These are phyloP conservation scores for Neoarius graeffei DNA, from an alignment of 2,113 vertebrate species.

Conservation along the genomic window DNA sequence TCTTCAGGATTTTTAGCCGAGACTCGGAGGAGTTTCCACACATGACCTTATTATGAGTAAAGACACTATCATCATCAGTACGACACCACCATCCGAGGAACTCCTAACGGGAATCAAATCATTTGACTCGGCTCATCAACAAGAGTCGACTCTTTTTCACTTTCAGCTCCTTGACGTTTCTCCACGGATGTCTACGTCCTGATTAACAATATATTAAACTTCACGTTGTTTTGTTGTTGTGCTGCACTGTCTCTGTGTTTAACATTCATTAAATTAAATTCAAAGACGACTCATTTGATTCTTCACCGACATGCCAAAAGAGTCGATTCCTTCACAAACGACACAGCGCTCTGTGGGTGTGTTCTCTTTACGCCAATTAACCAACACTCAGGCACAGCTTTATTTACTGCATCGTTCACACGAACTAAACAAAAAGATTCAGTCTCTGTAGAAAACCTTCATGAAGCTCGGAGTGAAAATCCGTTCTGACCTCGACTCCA, in stretches of 20 bases:
- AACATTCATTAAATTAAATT: background rate
- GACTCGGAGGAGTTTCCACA: background rate
- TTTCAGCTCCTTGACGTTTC: background rate
- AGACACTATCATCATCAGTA: background rate
- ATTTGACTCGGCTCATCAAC: background rate
- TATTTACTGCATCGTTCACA: too few species aligned
- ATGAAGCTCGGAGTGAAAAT: too few species aligned
- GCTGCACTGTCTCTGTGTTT: background rate
- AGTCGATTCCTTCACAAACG: background rate
- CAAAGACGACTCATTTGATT: background rate
- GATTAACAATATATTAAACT: background rate
- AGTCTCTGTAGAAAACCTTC: background rate
- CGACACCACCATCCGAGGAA: background rate
- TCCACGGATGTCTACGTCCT: background rate
- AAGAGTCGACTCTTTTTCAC: background rate
- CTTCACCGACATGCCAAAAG: background rate
- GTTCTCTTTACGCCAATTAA: background rate
- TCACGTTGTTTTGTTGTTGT: background rate
- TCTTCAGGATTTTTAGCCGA: background rate
- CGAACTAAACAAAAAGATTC: background rate
- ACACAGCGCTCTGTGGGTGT: too few species aligned
- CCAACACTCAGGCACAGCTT: too few species aligned
- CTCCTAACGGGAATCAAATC: background rate
- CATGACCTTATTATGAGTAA: background rate
- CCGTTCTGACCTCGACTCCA: conserved; percentile 81